These are phyloP conservation scores for Ambastaia sidthimunki DNA, from an alignment of 2,797 vertebrate genomes.

Conservation along the genomic window DNA sequence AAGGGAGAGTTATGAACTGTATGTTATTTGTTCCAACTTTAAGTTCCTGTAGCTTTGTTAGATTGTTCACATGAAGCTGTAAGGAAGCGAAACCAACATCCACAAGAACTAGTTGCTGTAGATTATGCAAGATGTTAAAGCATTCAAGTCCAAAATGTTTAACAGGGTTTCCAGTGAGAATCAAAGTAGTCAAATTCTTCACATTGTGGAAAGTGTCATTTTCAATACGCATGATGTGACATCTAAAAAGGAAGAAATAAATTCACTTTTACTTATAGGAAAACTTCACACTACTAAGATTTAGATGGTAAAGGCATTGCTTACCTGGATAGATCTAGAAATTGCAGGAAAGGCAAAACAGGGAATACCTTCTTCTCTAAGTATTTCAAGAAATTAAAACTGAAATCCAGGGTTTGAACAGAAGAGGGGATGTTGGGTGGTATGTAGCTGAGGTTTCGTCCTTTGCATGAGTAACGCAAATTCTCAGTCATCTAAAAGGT, in stretches of 20 bases:
- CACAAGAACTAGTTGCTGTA: constrained; percentile 71
- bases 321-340: constrained; percentile 35
- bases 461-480: background rate
- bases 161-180: constrained; percentile 81
- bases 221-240: constrained; percentile 70
- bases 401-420: constrained; percentile 29
- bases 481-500: background rate
- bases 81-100: constrained; percentile 71
- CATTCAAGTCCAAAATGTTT: constrained; percentile 60
- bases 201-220: constrained; percentile 76
- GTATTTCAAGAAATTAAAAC: constrained; percentile 27
- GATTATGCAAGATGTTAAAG: constrained; percentile 69
- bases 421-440: background rate
- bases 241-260: background rate
- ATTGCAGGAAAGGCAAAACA: background rate
- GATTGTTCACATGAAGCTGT: constrained; percentile 71
- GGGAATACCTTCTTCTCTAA: constrained; percentile 9
- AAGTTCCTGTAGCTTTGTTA: constrained; percentile 56
- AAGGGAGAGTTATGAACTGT: constrained; percentile 71
- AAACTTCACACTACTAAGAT: background rate
- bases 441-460: constrained; percentile 10
- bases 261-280: background rate
- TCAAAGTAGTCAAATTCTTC: constrained; percentile 71
- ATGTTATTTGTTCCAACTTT: constrained; percentile 74
- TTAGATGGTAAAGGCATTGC: background rate